A percentile compares a stretch with the other conserved stretches of the same genome.
Conservation (phyloP, 2,888 invertebrate genomes). For the Petrophora chlorosata region DNA sequence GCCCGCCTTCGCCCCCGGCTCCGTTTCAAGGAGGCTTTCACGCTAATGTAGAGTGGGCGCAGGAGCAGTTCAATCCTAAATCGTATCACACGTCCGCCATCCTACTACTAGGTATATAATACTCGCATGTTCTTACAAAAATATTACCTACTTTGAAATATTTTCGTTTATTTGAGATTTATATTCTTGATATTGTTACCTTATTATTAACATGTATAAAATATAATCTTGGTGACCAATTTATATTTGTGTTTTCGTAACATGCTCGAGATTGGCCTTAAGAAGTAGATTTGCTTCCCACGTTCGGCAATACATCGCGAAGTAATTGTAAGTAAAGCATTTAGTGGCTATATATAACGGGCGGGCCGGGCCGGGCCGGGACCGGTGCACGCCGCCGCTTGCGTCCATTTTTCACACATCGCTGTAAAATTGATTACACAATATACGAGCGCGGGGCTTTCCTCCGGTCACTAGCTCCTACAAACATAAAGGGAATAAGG, state of each 20-base stretch:
- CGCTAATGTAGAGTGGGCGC: constrained; percentile 73
- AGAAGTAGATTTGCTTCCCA: constrained; percentile 44
- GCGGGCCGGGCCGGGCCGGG: constrained; percentile 38
- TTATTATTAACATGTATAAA: neutral
- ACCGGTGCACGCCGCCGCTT: constrained; percentile 45
- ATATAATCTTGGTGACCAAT: neutral
- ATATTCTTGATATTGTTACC: neutral
- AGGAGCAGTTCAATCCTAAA: constrained; percentile 69
- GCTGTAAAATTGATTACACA: constrained; percentile 62
- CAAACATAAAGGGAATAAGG: constrained; percentile 2
- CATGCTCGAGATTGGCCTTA: constrained; percentile 4
- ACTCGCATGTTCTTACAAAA: constrained; percentile 24
- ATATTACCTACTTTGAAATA: constrained; percentile 16
- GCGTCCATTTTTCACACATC: constrained; percentile 65
- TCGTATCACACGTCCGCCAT: constrained; percentile 65
- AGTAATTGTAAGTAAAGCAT: constrained; percentile 62
- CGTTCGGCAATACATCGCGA: constrained; percentile 54
- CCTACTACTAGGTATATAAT: constrained; percentile 45
- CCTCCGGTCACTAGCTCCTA: constrained; percentile 7
- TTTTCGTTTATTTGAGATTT: constrained; percentile 1
- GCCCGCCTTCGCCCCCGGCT: constrained; percentile 29
- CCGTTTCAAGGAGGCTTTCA: constrained; percentile 69
- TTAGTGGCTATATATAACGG: constrained; percentile 60
- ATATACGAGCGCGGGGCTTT: constrained; percentile 36
- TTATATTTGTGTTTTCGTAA: constrained; percentile 13